Conservation (phyloP, 2,113 vertebrate genomes). For the Notothenia rossii region DNA sequence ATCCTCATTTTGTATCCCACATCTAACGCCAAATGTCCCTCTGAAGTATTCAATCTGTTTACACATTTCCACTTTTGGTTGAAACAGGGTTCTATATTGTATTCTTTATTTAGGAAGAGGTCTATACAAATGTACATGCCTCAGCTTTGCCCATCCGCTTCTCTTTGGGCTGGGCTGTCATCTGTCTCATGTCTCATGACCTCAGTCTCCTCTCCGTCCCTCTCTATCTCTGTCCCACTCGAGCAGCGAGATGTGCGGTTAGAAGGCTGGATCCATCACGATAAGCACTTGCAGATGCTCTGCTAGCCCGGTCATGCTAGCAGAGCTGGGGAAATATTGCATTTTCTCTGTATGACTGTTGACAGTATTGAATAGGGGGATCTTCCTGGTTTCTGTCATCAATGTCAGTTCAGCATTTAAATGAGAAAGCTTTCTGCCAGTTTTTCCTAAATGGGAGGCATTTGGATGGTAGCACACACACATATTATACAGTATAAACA, state of each 20-base stretch:
- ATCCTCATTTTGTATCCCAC: not conserved
- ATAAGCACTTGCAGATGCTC: conserved; percentile 82
- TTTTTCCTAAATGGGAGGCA: not conserved
- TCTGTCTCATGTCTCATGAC: conserved; percentile 77
- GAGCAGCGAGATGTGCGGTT: conserved; percentile 65
- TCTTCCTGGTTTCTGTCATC: conserved; percentile 17
- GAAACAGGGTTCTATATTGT: conserved; percentile 25
- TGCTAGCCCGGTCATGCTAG: conserved; percentile 46
- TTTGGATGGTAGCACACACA: not conserved
- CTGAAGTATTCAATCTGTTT: not conserved
- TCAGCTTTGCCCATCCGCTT: conserved; percentile 26
- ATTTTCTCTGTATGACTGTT: conserved; percentile 7
- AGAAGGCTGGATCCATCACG: conserved; percentile 70
- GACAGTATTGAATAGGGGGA: not conserved
- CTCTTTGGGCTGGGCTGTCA: conserved; percentile 57
- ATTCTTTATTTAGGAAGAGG: conserved; percentile 35
- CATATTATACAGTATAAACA: not conserved
- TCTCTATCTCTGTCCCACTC: conserved; percentile 62
- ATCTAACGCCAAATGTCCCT: not conserved
- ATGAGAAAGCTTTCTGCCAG: not conserved
- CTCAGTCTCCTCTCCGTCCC: conserved; percentile 66
- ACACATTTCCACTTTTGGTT: conserved; percentile 29
- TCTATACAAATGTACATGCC: conserved; percentile 35
- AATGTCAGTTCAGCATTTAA: conserved; percentile 1
- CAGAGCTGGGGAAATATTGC: not conserved